Conservation (phyloP, 2,888 invertebrate genomes). For the Hemicrepidius hirtus region DNA sequence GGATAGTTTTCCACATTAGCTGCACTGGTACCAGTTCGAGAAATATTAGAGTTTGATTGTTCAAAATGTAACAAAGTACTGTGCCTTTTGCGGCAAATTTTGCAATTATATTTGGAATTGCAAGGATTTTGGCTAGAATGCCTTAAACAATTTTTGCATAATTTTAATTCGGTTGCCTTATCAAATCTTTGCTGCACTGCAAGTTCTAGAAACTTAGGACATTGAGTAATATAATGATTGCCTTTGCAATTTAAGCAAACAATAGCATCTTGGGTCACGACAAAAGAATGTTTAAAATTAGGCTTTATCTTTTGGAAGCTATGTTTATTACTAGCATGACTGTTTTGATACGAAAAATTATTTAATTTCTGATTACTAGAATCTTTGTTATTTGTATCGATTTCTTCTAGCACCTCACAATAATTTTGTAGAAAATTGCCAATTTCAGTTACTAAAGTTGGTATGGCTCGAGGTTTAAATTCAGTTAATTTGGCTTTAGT, state of each 20-base stretch:
- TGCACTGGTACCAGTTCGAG: not conserved
- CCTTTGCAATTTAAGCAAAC: constrained; percentile 20
- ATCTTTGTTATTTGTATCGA: not conserved
- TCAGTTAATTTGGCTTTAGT: constrained; percentile 11
- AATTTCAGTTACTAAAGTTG: constrained; percentile 14
- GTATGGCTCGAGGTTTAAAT: not conserved
- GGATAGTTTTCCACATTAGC: not conserved
- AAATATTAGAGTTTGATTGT: not conserved
- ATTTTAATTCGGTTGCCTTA: constrained; percentile 11
- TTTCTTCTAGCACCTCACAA: constrained; percentile 1
- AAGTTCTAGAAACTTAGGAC: constrained; percentile 8
- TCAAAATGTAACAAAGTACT: constrained; percentile 2
- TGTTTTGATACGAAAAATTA: too few relatives aligned
- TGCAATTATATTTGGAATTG: constrained; percentile 27
- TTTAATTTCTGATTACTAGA: too few relatives aligned
- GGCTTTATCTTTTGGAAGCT: not conserved
- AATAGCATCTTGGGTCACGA: not conserved
- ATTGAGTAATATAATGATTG: constrained; percentile 1
- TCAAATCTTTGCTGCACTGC: constrained; percentile 2
- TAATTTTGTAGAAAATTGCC: not conserved
- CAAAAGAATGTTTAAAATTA: constrained; percentile 1
- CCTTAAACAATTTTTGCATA: constrained; percentile 33
- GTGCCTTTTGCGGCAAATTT: constrained; percentile 18
- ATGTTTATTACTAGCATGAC: not conserved
- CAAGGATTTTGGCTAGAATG: not conserved